Percentiles rank a stretch among this genome's conserved stretches.
Conservation (phyloP, 2,113 vertebrate species). For the Embiotoca jacksoni region DNA sequence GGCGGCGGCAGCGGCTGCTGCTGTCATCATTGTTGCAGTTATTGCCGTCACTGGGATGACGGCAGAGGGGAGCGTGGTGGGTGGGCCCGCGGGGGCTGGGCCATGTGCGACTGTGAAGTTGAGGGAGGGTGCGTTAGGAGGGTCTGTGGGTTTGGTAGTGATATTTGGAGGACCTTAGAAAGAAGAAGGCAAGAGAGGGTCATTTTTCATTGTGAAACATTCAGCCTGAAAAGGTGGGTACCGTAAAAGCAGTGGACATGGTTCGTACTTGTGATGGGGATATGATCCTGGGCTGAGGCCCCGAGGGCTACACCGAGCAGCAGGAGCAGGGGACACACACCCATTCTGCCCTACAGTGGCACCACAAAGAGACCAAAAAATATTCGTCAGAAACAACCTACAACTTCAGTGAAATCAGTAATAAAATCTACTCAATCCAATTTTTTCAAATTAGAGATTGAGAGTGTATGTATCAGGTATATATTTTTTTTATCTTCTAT, state of each 20-base stretch:
- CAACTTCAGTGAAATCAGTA: conserved; percentile 18
- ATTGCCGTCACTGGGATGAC: conserved; percentile 10
- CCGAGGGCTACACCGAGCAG: conserved; percentile 86
- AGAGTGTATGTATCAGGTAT: neutral
- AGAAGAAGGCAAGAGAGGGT: conserved; percentile 5
- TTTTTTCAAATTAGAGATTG: conserved; percentile 26
- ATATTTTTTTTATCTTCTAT: conserved; percentile 6
- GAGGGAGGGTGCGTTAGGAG: conserved; percentile 32
- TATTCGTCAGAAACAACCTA: conserved; percentile 14
- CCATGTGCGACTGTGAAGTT: conserved; percentile 39
- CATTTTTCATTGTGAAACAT: neutral
- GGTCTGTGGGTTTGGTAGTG: conserved; percentile 58
- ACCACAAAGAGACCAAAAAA: conserved; percentile 15
- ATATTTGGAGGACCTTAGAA: conserved; percentile 55
- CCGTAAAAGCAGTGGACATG: neutral
- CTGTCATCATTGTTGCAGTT: neutral
- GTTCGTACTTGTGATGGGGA: conserved; percentile 83
- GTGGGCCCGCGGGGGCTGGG: conserved; percentile 15
- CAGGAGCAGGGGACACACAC: conserved; percentile 91
- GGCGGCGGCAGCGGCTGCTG: neutral
- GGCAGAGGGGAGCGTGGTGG: conserved; percentile 16
- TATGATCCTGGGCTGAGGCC: conserved; percentile 78
- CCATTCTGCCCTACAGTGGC: conserved; percentile 91
- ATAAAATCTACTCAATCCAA: neutral
- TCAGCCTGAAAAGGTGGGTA: neutral